These are phyloP conservation scores for Heterodera schachtii DNA, from an alignment of 1,140 invertebrate species.

Conservation along the genomic window DNA sequence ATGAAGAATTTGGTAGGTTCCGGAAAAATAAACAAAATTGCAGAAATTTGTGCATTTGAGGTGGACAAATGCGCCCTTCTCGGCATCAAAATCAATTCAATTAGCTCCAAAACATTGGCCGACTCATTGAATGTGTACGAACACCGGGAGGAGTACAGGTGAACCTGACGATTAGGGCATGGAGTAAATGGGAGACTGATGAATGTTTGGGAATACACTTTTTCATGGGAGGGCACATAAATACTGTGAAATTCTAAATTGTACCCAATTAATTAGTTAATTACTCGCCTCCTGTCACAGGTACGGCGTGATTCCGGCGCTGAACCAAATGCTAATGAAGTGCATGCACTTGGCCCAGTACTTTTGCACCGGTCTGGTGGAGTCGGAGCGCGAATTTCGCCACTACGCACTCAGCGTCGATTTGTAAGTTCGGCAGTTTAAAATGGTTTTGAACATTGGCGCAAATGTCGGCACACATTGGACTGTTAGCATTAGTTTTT, in stretches of 20 bases:
- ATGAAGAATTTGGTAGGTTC: conserved; percentile 77
- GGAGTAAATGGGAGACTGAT: no score
- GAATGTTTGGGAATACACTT: no score
- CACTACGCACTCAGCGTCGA: conserved; percentile 84
- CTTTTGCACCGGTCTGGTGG: conserved; percentile 85
- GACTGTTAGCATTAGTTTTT: no score
- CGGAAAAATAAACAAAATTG: no score
- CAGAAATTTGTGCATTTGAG: conserved; percentile 39
- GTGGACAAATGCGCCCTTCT: conserved; percentile 46
- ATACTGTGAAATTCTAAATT: no score
- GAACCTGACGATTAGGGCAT: no score
- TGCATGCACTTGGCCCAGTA: conserved; percentile 99
- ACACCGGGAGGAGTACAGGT: conserved; percentile 72
- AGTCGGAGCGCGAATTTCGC: conserved; percentile 72
- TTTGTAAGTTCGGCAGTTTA: conserved; percentile 55
- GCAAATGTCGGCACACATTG: no score
- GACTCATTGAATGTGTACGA: conserved; percentile 75
- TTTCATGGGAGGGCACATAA: no score
- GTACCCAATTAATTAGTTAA: no score
- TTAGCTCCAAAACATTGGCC: conserved; percentile 74
- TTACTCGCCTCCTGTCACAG: conserved; percentile 40
- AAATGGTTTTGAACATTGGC: no score
- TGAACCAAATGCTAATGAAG: conserved; percentile 46
- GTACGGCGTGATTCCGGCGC: conserved; percentile 78
- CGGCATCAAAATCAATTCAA: conserved; percentile 63